Evolutionary conservation across 2,888 invertebrate species (phyloP).

Genomic region (Metopia argyrocephala): DNA sequence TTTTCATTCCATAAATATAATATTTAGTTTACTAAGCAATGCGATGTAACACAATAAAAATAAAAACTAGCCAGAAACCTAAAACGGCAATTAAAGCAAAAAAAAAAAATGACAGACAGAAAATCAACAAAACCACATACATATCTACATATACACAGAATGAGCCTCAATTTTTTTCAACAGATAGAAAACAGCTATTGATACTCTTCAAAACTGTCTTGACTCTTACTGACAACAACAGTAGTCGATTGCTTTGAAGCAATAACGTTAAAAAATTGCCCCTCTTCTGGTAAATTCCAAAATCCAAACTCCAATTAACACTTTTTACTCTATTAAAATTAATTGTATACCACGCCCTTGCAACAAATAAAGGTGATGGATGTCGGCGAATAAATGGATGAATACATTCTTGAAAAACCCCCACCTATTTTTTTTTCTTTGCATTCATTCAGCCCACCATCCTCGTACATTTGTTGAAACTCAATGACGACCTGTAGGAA

Average conservation of each 20-base stretch:
- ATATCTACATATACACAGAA: background rate
- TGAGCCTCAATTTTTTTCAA: background rate
- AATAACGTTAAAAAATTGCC: background rate
- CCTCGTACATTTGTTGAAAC: too few relatives aligned
- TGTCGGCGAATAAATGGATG: constrained; percentile 20
- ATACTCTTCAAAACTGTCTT: background rate
- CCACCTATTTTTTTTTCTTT: constrained; percentile 34
- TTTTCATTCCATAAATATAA: constrained; percentile 42
- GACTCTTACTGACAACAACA: background rate
- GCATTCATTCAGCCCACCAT: too few relatives aligned
- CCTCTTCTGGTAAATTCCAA: constrained; percentile 33
- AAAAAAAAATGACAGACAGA: constrained; percentile 15
- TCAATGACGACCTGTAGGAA: too few relatives aligned
- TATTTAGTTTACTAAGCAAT: constrained; percentile 8
- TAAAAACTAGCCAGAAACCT: background rate
- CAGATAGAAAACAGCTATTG: background rate
- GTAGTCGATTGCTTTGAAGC: background rate
- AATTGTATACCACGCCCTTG: constrained; percentile 65
- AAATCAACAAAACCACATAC: background rate
- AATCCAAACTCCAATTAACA: constrained; percentile 42
- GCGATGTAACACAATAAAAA: background rate
- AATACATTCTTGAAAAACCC: constrained; percentile 53
- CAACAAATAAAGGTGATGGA: constrained; percentile 43
- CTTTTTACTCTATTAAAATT: constrained; percentile 1
- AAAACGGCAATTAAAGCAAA: constrained; percentile 11